Percentiles rank a stretch among this genome's conserved stretches.
These are phyloP conservation scores for Trididemnum clinides DNA, from an alignment of 23 tunicate genomes.

Conservation along the genomic window DNA sequence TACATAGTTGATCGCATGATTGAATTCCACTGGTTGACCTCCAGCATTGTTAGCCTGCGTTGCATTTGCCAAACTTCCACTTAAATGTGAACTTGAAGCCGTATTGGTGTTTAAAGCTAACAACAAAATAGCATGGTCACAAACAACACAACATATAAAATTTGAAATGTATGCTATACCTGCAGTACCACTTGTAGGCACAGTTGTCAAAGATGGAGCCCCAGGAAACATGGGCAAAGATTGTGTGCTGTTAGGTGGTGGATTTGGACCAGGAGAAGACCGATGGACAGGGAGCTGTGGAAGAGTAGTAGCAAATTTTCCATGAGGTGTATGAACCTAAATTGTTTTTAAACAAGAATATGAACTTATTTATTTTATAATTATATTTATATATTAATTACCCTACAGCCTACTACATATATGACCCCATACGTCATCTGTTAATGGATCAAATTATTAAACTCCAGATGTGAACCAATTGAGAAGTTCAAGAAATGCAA, in stretches of 20 bases:
- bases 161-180: not conserved
- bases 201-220: not conserved
- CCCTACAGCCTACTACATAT: too few relatives aligned
- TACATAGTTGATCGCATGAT: slow-evolving; percentile 95
- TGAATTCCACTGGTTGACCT: slow-evolving; percentile 95
- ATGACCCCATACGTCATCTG: too few relatives aligned
- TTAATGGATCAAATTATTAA: too few relatives aligned
- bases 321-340: slow-evolving; percentile 87
- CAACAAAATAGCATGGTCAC: not conserved
- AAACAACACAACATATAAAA: not conserved
- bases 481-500: too few relatives aligned
- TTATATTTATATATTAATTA: too few relatives aligned
- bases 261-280: slow-evolving; percentile 47
- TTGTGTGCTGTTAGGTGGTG: not conserved
- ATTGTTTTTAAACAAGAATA: too few relatives aligned
- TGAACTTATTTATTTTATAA: too few relatives aligned
- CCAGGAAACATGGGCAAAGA: slow-evolving; percentile 32
- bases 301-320: slow-evolving; percentile 74
- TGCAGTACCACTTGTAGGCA: not conserved
- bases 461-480: too few relatives aligned
- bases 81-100: slow-evolving; percentile 30
- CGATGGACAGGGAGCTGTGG: slow-evolving; percentile 62
- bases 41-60: slow-evolving; percentile 60
- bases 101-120: slow-evolving; percentile 60
- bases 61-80: slow-evolving; percentile 14